phyloP scores from a whole-genome alignment of 2,888 invertebrate genomes.

The Chydorus sphaericus region DNA sequence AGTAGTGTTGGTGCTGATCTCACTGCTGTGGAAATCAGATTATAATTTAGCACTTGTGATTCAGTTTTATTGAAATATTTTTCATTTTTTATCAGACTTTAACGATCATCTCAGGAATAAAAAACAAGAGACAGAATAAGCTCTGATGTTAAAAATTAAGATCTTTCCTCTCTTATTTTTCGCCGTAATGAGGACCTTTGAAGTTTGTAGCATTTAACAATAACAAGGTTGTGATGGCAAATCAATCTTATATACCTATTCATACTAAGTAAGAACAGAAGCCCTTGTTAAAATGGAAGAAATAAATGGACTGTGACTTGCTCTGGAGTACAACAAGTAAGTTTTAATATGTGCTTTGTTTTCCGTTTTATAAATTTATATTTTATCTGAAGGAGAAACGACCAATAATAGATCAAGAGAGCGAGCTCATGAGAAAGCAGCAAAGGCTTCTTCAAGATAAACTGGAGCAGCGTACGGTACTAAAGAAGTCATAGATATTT shows the following conservation, averaged over 20 bases:
- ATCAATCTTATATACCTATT: slow-evolving; percentile 60
- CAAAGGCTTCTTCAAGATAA: slow-evolving; percentile 63
- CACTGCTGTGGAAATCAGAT: background rate
- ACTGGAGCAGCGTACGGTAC: slow-evolving; percentile 57
- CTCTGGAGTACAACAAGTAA: slow-evolving; percentile 58
- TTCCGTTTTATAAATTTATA: slow-evolving; percentile 22
- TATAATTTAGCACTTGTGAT: background rate
- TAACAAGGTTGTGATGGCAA: no score
- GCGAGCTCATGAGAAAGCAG: slow-evolving; percentile 56
- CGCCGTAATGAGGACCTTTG: slow-evolving; percentile 52
- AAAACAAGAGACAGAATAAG: slow-evolving; percentile 10
- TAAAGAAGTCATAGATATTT: slow-evolving; percentile 56
- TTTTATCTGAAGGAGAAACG: slow-evolving; percentile 47
- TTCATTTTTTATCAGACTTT: slow-evolving; percentile 1
- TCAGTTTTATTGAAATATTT: background rate
- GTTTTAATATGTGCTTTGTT: slow-evolving; percentile 17
- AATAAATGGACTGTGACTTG: slow-evolving; percentile 60
- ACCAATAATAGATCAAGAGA: slow-evolving; percentile 70
- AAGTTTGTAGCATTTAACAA: slow-evolving; percentile 46
- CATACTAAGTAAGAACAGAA: slow-evolving; percentile 59
- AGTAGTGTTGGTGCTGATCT: background rate
- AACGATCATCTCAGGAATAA: slow-evolving; percentile 9
- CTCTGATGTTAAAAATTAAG: slow-evolving; percentile 7
- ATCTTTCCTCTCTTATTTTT: slow-evolving; percentile 9
- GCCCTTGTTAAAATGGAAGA: slow-evolving; percentile 65